Conservation (phyloP, 2,797 vertebrate genomes). For the Vultur gryphus region DNA sequence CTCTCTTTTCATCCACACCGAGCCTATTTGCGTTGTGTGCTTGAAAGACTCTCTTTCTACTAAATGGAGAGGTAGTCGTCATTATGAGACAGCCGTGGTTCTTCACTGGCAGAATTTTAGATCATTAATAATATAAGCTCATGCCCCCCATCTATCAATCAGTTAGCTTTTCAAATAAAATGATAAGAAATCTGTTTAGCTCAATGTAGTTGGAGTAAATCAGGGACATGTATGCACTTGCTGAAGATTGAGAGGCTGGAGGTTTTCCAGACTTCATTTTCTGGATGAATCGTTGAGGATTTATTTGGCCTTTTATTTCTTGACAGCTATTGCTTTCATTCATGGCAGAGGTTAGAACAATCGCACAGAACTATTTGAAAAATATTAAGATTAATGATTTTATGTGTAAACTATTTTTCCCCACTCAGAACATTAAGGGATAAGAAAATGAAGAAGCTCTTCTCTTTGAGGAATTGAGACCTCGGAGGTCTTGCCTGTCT, state of each 20-base stretch:
- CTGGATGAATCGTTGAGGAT: neutral
- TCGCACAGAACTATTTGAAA: neutral
- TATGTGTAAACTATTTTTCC: neutral
- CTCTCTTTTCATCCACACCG: neutral
- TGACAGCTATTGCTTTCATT: neutral
- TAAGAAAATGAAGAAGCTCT: neutral
- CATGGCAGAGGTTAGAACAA: neutral
- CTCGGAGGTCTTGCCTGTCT: neutral
- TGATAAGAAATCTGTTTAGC: neutral
- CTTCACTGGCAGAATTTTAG: accelerated
- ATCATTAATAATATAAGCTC: neutral
- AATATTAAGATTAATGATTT: constrained; percentile 32
- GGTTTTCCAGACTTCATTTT: neutral
- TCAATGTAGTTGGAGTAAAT: neutral
- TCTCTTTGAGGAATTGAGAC: neutral
- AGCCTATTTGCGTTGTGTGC: neutral
- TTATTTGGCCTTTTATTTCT: neutral
- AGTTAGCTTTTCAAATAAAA: neutral
- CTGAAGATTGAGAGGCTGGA: neutral
- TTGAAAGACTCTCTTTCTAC: neutral
- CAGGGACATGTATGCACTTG: neutral
- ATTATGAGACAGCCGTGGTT: accelerated
- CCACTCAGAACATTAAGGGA: neutral
- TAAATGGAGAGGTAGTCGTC: accelerated
- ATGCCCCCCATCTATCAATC: neutral